Evolutionary conservation across 2,888 invertebrate species (phyloP).

Genomic region (Drosophila borealis): DNA sequence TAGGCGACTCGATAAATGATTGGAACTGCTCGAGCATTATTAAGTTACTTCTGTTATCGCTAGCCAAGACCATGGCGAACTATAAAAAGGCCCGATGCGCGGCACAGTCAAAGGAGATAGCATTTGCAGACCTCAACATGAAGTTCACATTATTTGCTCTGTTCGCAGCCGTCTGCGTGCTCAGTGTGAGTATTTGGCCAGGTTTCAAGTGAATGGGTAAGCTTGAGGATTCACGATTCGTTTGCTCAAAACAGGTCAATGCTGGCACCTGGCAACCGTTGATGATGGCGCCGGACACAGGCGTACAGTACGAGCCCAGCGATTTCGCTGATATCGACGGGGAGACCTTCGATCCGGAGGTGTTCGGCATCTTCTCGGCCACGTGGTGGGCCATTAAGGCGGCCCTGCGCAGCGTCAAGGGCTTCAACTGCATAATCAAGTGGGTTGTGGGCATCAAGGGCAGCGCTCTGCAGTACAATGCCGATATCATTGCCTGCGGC

Average conservation of each 20-base stretch:
- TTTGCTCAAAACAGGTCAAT: conserved; percentile 36
- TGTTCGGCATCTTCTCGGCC: conserved; percentile 12
- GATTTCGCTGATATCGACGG: conserved; percentile 28
- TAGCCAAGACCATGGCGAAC: background rate
- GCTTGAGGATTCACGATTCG: background rate
- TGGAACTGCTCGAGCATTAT: conserved; percentile 7
- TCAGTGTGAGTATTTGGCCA: conserved; percentile 49
- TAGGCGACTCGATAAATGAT: conserved; percentile 17
- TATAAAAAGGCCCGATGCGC: conserved; percentile 33
- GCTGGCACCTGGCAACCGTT: conserved; percentile 43
- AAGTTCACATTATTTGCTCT: conserved; percentile 61
- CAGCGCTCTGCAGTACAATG: conserved; percentile 54
- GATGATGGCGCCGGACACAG: conserved; percentile 15
- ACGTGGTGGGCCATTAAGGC: conserved; percentile 36
- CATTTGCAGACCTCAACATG: conserved; percentile 51
- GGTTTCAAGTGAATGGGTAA: background rate
- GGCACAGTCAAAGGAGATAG: conserved; percentile 17
- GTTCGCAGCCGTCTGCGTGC: conserved; percentile 58
- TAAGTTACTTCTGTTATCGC: conserved; percentile 17
- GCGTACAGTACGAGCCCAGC: conserved; percentile 7
- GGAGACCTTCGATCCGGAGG: conserved; percentile 24
- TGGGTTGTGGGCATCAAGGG: conserved; percentile 60
- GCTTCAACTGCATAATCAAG: conserved; percentile 71
- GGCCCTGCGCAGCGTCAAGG: conserved; percentile 64
- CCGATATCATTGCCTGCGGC: conserved; percentile 57